phyloP scores from a whole-genome alignment of 2,797 vertebrate genomes.

The Sebastiscus albofasciatus region DNA sequence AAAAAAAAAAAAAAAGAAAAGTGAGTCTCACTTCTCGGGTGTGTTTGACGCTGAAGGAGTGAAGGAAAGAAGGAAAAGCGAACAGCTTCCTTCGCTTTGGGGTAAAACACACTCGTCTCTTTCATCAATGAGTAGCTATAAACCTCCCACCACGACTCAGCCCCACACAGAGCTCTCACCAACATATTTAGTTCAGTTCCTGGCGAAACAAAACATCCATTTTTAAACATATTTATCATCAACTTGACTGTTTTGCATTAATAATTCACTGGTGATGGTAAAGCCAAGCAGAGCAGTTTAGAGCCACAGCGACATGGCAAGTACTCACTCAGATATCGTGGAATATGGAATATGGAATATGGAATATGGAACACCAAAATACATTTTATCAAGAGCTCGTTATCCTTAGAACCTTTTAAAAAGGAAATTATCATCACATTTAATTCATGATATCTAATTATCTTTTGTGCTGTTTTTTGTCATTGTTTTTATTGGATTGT shows the following conservation, averaged over 20 bases:
- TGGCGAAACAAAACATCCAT: conserved; percentile 76
- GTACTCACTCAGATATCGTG: too few relatives aligned
- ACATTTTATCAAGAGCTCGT: too few relatives aligned
- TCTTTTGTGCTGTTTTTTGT: too few relatives aligned
- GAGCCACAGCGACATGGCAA: background rate
- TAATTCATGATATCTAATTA: too few relatives aligned
- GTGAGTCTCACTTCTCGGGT: background rate
- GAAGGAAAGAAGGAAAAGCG: conserved; percentile 31
- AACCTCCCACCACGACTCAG: conserved; percentile 75
- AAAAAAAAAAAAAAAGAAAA: background rate
- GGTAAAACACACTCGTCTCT: conserved; percentile 71
- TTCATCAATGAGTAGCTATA: conserved; percentile 64
- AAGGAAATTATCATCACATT: too few relatives aligned
- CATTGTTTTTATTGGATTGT: too few relatives aligned
- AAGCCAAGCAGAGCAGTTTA: conserved; percentile 65
- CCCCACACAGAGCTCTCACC: conserved; percentile 44
- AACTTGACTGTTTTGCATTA: conserved; percentile 66
- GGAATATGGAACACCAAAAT: too few relatives aligned
- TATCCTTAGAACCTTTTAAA: too few relatives aligned
- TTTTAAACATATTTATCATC: conserved; percentile 72
- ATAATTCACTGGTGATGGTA: conserved; percentile 68
- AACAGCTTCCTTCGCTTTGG: conserved; percentile 72
- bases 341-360: too few relatives aligned
- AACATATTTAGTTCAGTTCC: conserved; percentile 64
- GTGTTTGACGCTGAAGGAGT: background rate